A percentile compares a stretch with the other conserved stretches of the same genome.
These are phyloP conservation scores for Engystomops pustulosus DNA, from an alignment of 2,113 vertebrate species.

Conservation along the genomic window DNA sequence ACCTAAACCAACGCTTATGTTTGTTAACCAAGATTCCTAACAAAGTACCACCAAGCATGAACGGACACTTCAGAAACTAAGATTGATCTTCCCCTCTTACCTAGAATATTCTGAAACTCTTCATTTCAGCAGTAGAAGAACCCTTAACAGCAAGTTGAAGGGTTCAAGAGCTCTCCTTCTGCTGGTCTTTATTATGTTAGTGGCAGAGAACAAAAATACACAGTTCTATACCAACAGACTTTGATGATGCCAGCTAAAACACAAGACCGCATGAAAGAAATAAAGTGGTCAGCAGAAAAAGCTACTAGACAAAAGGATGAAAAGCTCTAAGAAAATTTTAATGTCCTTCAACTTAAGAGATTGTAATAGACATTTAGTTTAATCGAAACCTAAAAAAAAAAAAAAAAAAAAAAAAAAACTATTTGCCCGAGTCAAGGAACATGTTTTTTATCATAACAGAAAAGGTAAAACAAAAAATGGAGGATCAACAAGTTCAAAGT, in stretches of 20 bases:
- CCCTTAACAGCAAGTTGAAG: not conserved
- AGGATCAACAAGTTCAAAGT: no score
- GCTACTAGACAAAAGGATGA: not conserved
- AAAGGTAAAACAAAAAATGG: no score
- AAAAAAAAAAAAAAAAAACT: no score
- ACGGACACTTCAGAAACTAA: not conserved
- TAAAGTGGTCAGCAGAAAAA: not conserved
- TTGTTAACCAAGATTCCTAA: not conserved
- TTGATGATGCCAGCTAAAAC: not conserved
- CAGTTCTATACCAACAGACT: not conserved
- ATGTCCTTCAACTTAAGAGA: no score
- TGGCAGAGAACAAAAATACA: not conserved
- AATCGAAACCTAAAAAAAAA: no score
- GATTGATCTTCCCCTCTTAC: conserved; percentile 25
- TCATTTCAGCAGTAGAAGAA: conserved; percentile 8
- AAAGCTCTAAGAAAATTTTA: not conserved
- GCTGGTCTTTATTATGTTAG: conserved; percentile 9
- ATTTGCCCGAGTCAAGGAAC: no score
- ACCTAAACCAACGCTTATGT: not conserved
- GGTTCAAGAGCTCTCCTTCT: conserved; percentile 17
- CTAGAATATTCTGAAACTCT: not conserved
- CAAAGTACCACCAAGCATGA: not conserved
- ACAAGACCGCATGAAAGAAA: not conserved
- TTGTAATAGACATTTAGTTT: no score
- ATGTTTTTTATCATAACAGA: no score